Percentiles rank a stretch among this genome's conserved stretches.
Conservation (phyloP, 1,140 invertebrate genomes). For the Melitaea cinxia region DNA sequence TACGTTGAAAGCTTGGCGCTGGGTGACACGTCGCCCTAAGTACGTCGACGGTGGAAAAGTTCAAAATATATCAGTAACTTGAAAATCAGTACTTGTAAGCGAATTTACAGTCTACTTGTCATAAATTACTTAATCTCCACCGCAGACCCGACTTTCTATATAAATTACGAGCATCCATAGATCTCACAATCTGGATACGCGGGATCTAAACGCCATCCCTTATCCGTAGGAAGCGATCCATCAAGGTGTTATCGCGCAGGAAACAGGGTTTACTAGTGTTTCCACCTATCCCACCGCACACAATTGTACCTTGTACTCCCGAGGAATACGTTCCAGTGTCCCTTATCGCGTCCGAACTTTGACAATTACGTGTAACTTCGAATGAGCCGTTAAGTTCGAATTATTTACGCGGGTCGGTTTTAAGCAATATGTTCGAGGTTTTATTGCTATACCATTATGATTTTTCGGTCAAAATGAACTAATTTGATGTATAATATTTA, state of each 20-base stretch:
- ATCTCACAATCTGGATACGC: conserved; percentile 34
- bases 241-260: conserved; percentile 50
- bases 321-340: not conserved
- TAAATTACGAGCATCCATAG: conserved; percentile 25
- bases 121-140: conserved; percentile 1
- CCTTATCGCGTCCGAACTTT: not conserved
- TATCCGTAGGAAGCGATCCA: conserved; percentile 53
- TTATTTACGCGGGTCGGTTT: conserved; percentile 10
- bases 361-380: conserved; percentile 26
- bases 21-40: too few relatives aligned
- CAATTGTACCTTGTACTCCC: conserved; percentile 11
- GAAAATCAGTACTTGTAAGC: not conserved
- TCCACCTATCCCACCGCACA: conserved; percentile 26
- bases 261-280: conserved; percentile 47
- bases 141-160: conserved; percentile 5
- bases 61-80: not conserved
- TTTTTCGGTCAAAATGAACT: not conserved
- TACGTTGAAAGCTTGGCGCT: too few relatives aligned
- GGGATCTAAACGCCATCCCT: conserved; percentile 45
- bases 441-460: not conserved
- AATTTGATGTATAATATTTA: not conserved
- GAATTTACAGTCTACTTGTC: not conserved
- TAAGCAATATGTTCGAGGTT: conserved; percentile 4
- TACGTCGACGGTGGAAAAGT: too few relatives aligned
- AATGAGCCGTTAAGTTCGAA: conserved; percentile 24